phyloP scores from a whole-genome alignment of 1,140 invertebrate species.

The Wiebesia pumilae region DNA sequence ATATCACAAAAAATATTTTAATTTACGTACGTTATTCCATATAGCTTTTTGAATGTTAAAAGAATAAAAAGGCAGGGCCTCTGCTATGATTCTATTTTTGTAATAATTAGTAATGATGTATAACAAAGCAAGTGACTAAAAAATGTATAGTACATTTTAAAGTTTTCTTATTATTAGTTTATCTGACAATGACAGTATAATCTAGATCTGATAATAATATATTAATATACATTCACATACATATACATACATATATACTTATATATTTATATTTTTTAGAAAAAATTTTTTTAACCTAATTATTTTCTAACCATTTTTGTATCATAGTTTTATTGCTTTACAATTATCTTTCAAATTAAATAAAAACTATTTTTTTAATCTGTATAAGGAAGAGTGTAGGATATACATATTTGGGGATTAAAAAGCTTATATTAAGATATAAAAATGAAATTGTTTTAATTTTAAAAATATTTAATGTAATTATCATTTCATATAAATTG shows the following conservation, averaged over 20 bases:
- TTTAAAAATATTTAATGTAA: too few relatives aligned
- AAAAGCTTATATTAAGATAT: too few relatives aligned
- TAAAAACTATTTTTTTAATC: too few relatives aligned
- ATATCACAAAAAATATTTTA: conserved; percentile 9
- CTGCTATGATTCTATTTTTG: conserved; percentile 42
- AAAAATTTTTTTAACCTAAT: background rate
- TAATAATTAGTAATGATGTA: conserved; percentile 15
- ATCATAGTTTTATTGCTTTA: background rate
- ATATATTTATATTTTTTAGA: too few relatives aligned
- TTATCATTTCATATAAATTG: too few relatives aligned
- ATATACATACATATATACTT: background rate
- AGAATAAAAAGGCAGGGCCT: conserved; percentile 40
- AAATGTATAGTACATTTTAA: conserved; percentile 43
- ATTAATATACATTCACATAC: conserved; percentile 10
- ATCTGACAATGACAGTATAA: background rate
- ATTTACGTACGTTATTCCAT: background rate
- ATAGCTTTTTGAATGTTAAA: conserved; percentile 13
- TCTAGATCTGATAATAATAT: conserved; percentile 5
- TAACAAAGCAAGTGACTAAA: conserved; percentile 18
- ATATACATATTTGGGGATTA: too few relatives aligned
- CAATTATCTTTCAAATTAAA: too few relatives aligned
- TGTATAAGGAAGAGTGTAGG: too few relatives aligned
- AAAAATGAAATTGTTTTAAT: too few relatives aligned
- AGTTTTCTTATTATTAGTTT: background rate
- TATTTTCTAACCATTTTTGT: background rate